Evolutionary conservation across 1,140 invertebrate species (phyloP).

Genomic region (Neelides sp.): DNA sequence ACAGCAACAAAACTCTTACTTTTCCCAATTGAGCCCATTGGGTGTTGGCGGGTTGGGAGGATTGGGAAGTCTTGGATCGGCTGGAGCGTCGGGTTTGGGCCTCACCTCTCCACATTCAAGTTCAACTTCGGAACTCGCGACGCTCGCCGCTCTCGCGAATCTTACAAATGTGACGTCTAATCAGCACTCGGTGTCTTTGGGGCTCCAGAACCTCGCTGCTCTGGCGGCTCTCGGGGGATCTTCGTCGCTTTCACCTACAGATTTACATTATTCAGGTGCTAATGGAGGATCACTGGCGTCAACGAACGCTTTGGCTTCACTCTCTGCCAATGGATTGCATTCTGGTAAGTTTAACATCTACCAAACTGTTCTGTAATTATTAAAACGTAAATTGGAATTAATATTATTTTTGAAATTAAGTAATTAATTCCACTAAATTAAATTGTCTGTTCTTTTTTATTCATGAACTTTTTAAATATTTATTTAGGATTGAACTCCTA

Average conservation of each 20-base stretch:
- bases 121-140: conserved; percentile 23
- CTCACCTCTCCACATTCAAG: conserved; percentile 14
- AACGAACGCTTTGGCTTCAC: conserved; percentile 22
- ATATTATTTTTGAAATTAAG: not conserved
- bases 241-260: conserved; percentile 28
- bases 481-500: conserved; percentile 18
- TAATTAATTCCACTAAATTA: not conserved
- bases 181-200: conserved; percentile 23
- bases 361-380: no score
- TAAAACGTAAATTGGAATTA: no score
- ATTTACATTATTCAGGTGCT: conserved; percentile 22
- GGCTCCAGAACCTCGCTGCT: conserved; percentile 24
- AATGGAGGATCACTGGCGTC: conserved; percentile 26
- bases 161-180: conserved; percentile 22
- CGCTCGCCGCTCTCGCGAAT: conserved; percentile 29
- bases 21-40: conserved; percentile 25
- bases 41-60: conserved; percentile 17
- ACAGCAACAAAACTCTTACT: conserved; percentile 18
- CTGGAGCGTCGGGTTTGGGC: conserved; percentile 12
- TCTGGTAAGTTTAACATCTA: conserved; percentile 18
- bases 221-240: conserved; percentile 17
- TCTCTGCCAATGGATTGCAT: conserved; percentile 23
- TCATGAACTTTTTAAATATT: not conserved
- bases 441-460: not conserved
- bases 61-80: conserved; percentile 22